Conservation (phyloP, 2,113 vertebrate genomes). For the Macquaria australasica region DNA sequence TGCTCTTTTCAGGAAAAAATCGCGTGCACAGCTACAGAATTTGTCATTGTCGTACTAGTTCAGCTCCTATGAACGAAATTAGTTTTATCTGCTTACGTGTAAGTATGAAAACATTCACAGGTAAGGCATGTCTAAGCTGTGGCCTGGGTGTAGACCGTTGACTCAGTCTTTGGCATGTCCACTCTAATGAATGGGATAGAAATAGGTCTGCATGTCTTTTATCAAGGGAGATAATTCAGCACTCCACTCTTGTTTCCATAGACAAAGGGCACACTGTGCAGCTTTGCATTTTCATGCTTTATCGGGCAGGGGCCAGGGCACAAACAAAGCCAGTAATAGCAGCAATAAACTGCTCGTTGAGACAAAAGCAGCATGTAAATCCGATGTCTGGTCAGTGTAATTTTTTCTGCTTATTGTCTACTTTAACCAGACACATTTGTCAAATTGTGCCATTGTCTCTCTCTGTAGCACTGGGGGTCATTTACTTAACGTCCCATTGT, state of each 20-base stretch:
- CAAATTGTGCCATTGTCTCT: constrained; percentile 1
- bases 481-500: constrained; percentile 27
- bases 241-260: constrained; percentile 66
- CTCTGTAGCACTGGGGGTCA: background rate
- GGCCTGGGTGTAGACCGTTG: constrained; percentile 30
- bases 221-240: constrained; percentile 75
- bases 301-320: constrained; percentile 58
- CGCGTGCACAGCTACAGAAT: background rate
- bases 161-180: constrained; percentile 55
- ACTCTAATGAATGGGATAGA: constrained; percentile 68
- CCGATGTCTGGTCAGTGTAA: constrained; percentile 30
- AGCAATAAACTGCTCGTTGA: constrained; percentile 51
- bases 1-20: background rate
- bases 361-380: constrained; percentile 56
- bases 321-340: constrained; percentile 60
- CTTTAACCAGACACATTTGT: constrained; percentile 29
- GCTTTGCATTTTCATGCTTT: constrained; percentile 70
- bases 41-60: background rate
- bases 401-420: background rate
- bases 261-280: constrained; percentile 79
- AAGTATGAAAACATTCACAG: constrained; percentile 41
- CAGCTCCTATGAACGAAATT: background rate
- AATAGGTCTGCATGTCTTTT: constrained; percentile 71
- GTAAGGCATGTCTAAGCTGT: constrained; percentile 42
- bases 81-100: background rate